Conservation (phyloP, 2,888 invertebrate species). For the Hetaerina titia region DNA sequence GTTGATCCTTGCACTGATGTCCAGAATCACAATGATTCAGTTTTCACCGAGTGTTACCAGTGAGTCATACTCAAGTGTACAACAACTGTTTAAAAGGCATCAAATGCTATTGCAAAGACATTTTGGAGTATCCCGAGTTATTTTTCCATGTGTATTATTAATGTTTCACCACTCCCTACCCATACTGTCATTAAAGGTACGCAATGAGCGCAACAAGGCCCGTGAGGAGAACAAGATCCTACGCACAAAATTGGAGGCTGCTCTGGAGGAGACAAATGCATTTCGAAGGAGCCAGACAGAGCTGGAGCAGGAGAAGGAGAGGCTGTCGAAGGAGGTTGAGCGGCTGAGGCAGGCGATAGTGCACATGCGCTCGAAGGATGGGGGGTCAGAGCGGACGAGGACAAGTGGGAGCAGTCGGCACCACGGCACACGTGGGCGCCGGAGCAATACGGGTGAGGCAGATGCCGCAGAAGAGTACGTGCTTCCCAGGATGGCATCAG, state of each 20-base stretch:
- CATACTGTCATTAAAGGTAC: constrained; percentile 78
- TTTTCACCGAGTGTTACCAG: too few species aligned
- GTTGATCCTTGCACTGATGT: too few species aligned
- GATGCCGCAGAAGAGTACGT: constrained; percentile 80
- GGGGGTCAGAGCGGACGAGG: constrained; percentile 71
- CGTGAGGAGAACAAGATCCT: constrained; percentile 93
- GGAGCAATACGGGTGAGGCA: constrained; percentile 27
- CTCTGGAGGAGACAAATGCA: constrained; percentile 86
- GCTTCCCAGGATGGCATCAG: constrained; percentile 75
- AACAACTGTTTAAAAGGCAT: too few species aligned
- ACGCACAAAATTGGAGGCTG: constrained; percentile 87
- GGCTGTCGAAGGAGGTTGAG: constrained; percentile 83
- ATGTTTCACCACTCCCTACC: neutral
- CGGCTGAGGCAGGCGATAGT: constrained; percentile 74
- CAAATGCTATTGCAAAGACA: too few species aligned
- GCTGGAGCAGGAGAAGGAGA: constrained; percentile 86
- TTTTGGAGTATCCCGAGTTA: too few species aligned
- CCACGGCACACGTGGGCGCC: neutral
- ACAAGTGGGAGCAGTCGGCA: constrained; percentile 15
- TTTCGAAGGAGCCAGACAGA: constrained; percentile 87
- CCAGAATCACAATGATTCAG: too few species aligned
- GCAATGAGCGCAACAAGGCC: constrained; percentile 95
- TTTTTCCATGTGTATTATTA: neutral
- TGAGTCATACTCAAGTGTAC: too few species aligned
- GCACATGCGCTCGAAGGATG: constrained; percentile 72